phyloP scores from a whole-genome alignment of 2,113 vertebrate species.

The Pachyramphus minor region DNA sequence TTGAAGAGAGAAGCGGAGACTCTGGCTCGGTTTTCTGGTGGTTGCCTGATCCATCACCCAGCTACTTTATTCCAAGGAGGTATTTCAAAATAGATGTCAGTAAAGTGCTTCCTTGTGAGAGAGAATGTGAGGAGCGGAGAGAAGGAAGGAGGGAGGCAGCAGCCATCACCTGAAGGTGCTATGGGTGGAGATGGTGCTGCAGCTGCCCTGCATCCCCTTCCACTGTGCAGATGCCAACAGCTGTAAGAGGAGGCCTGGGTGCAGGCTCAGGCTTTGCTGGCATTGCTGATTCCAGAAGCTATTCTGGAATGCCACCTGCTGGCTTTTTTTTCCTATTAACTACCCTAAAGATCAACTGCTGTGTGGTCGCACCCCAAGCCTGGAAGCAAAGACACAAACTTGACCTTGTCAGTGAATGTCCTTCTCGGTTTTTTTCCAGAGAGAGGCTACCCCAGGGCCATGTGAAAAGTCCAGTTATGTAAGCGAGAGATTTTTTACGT shows the following conservation, averaged over 20 bases:
- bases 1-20: background rate
- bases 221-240: background rate
- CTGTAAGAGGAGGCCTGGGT: background rate
- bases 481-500: background rate
- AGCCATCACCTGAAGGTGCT: background rate
- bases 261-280: background rate
- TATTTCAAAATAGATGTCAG: background rate
- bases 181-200: background rate
- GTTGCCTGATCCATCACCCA: background rate
- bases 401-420: background rate
- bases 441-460: background rate
- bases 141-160: background rate
- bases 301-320: constrained; percentile 55
- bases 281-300: background rate
- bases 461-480: background rate
- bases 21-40: background rate
- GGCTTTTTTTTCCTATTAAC: background rate
- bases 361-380: fast-evolving
- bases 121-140: background rate
- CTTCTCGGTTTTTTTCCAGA: background rate
- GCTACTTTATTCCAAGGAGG: background rate
- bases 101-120: background rate
- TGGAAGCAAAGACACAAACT: background rate
- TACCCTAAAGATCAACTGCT: background rate
- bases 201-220: background rate